A percentile compares a stretch with the other conserved stretches of the same genome.
Evolutionary conservation across 2,113 vertebrate species (phyloP).

Genomic region (Trematomus loennbergii): DNA sequence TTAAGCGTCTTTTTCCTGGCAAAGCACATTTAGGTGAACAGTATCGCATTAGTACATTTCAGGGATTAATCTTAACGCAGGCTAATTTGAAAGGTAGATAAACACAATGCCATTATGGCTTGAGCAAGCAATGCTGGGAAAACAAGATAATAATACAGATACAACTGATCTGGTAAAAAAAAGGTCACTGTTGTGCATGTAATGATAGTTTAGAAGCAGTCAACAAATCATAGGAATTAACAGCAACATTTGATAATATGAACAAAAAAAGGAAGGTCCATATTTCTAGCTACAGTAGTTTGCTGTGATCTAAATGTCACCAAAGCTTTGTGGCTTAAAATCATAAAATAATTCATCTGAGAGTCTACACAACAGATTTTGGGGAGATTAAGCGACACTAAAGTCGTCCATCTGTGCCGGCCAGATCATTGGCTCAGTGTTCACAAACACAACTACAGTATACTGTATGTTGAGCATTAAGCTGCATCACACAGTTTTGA

Average conservation of each 20-base stretch:
- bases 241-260: neutral
- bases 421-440: slow-evolving; percentile 4
- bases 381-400: neutral
- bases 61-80: slow-evolving; percentile 23
- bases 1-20: slow-evolving; percentile 13
- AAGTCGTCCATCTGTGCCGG: slow-evolving; percentile 12
- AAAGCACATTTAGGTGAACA: slow-evolving; percentile 14
- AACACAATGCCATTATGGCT: slow-evolving; percentile 35
- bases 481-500: neutral
- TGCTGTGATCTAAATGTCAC: neutral
- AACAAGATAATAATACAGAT: slow-evolving; percentile 48
- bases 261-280: neutral
- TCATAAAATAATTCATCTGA: slow-evolving; percentile 8
- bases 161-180: slow-evolving; percentile 23
- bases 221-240: neutral
- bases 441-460: neutral
- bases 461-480: neutral
- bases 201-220: slow-evolving; percentile 23
- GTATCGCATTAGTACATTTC: slow-evolving; percentile 13
- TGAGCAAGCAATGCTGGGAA: slow-evolving; percentile 63
- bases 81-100: slow-evolving; percentile 38
- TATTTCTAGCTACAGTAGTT: neutral
- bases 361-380: neutral
- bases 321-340: neutral
- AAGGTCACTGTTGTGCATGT: slow-evolving; percentile 40